Conservation (phyloP, 1,140 invertebrate genomes). For the Halictus rubicundus region DNA sequence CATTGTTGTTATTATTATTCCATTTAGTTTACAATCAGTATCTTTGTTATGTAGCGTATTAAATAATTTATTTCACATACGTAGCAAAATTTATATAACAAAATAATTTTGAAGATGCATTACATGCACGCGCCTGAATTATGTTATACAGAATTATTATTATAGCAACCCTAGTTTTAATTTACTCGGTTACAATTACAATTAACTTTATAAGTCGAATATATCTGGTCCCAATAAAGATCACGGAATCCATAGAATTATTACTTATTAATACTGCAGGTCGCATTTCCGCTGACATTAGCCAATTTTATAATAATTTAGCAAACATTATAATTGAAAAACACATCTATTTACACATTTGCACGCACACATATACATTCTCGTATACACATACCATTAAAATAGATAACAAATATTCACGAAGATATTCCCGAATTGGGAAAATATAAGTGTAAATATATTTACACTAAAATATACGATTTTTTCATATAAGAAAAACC, state of each 20-base stretch:
- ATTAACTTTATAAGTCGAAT: conserved; percentile 28
- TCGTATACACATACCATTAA: conserved; percentile 1
- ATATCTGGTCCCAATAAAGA: conserved; percentile 28
- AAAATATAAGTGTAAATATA: too few species aligned
- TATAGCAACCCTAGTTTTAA: conserved; percentile 7
- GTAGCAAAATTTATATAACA: conserved; percentile 46
- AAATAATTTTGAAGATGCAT: conserved; percentile 3
- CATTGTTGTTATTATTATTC: not conserved
- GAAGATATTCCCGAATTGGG: conserved; percentile 15
- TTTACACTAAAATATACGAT: conserved; percentile 25
- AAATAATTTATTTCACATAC: conserved; percentile 28
- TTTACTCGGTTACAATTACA: not conserved
- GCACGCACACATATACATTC: not conserved
- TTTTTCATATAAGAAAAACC: not conserved
- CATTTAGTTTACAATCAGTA: conserved; percentile 22
- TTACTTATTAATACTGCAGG: conserved; percentile 30
- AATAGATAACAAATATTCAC: conserved; percentile 19
- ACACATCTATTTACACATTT: not conserved
- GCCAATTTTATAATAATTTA: conserved; percentile 29
- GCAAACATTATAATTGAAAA: not conserved
- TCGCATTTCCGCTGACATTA: not conserved
- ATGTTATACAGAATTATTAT: conserved; percentile 7
- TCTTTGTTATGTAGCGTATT: conserved; percentile 6
- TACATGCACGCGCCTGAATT: not conserved
- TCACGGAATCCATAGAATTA: conserved; percentile 8